Evolutionary conservation across 2,113 vertebrate species (phyloP).

Genomic region (Xiphorhynchus elegans): DNA sequence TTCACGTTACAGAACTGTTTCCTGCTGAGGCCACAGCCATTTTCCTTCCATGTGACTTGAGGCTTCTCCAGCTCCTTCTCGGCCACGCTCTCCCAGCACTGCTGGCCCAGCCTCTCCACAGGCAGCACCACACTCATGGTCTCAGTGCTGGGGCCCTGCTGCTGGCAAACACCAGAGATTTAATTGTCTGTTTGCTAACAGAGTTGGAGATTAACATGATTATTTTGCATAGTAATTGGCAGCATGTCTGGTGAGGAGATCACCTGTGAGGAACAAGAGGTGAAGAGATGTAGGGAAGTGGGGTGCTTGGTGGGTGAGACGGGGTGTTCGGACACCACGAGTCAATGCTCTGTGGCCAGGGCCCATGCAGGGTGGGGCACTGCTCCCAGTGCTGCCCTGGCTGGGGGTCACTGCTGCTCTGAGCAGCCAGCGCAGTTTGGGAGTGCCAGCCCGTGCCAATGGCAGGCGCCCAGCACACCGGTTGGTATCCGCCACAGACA

Average conservation of each 20-base stretch:
- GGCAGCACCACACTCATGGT: rapidly evolving
- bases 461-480: not conserved
- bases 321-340: not conserved
- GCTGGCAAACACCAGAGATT: not conserved
- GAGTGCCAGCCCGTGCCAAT: rapidly evolving
- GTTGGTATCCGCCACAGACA: not conserved
- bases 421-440: rapidly evolving
- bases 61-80: not conserved
- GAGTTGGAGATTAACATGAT: not conserved
- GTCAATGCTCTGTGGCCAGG: not conserved
- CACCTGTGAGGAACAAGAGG: not conserved
- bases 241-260: not conserved
- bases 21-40: rapidly evolving
- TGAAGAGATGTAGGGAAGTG: not conserved
- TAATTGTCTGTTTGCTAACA: not conserved
- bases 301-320: not conserved
- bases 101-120: rapidly evolving
- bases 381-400: not conserved
- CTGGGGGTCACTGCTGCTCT: rapidly evolving
- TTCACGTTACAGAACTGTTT: rapidly evolving
- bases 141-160: rapidly evolving
- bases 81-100: rapidly evolving
- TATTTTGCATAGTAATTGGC: not conserved
- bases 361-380: rapidly evolving
- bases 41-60: not conserved